phyloP scores from a whole-genome alignment of 2,888 invertebrate species.

The Mayetiola destructor region DNA sequence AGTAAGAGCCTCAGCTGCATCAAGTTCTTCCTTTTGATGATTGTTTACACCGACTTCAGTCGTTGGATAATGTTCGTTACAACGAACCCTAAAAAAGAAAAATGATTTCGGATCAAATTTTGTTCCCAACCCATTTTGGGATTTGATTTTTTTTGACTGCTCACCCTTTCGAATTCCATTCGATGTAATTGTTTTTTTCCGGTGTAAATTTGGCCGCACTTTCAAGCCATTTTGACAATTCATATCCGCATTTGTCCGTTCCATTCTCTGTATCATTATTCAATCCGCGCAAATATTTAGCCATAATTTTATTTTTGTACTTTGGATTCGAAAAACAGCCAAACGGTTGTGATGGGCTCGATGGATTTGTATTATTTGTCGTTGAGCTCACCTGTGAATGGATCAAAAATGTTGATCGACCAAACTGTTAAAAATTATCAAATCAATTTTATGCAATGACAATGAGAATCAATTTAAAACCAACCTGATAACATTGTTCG shows the following conservation, averaged over 20 bases:
- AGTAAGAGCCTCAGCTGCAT: constrained; percentile 61
- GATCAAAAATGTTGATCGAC: neutral
- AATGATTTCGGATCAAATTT: neutral
- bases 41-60: constrained; percentile 17
- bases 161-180: constrained; percentile 40
- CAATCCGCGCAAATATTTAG: constrained; percentile 40
- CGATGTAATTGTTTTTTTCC: constrained; percentile 53
- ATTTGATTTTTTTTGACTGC: neutral
- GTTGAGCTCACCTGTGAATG: constrained; percentile 32
- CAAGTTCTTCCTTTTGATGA: constrained; percentile 57
- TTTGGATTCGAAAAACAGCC: constrained; percentile 29
- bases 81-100: neutral
- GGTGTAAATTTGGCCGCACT: constrained; percentile 61
- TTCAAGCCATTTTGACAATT: constrained; percentile 60
- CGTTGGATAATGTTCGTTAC: neutral
- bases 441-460: neutral
- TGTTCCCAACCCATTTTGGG: too few species aligned
- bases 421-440: constrained; percentile 2
- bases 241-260: constrained; percentile 37
- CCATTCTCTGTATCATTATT: constrained; percentile 12
- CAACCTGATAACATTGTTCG: constrained; percentile 28
- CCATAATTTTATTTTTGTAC: constrained; percentile 46
- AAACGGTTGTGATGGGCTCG: constrained; percentile 14
- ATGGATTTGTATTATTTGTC: constrained; percentile 24
- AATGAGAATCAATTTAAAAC: neutral